These are phyloP conservation scores for Pseudococcus jackbeardsleyi DNA, from an alignment of 2,888 invertebrate species.

Conservation along the genomic window DNA sequence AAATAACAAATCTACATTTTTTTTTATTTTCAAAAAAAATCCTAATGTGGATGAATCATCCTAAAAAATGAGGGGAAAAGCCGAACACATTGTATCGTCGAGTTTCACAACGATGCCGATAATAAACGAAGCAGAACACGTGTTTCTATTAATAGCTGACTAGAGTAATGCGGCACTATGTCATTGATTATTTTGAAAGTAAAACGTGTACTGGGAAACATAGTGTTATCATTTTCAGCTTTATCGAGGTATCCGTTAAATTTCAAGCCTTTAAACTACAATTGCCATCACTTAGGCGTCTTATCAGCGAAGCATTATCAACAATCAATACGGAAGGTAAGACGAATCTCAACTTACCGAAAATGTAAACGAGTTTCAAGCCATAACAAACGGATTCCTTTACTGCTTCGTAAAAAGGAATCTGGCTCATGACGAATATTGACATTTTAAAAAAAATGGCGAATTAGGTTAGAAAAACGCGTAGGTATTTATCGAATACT, in stretches of 20 bases:
- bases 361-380: slow-evolving; percentile 34
- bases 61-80: background rate
- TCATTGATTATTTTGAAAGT: slow-evolving; percentile 4
- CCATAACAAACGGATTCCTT: slow-evolving; percentile 48
- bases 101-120: background rate
- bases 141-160: background rate
- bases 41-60: too few relatives aligned
- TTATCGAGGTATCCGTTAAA: background rate
- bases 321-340: background rate
- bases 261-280: too few relatives aligned
- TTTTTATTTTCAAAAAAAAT: too few relatives aligned
- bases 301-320: slow-evolving; percentile 4
- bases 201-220: background rate
- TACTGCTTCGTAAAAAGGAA: slow-evolving; percentile 19
- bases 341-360: slow-evolving; percentile 13
- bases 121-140: background rate
- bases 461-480: background rate
- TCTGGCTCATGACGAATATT: background rate
- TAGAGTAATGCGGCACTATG: background rate
- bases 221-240: background rate
- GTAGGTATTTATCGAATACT: background rate
- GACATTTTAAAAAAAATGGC: slow-evolving; percentile 1
- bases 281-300: background rate
- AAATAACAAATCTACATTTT: too few relatives aligned
- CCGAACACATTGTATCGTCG: too few relatives aligned